These are phyloP conservation scores for Hydraecia micacea DNA, from an alignment of 2,888 invertebrate species.

Conservation along the genomic window DNA sequence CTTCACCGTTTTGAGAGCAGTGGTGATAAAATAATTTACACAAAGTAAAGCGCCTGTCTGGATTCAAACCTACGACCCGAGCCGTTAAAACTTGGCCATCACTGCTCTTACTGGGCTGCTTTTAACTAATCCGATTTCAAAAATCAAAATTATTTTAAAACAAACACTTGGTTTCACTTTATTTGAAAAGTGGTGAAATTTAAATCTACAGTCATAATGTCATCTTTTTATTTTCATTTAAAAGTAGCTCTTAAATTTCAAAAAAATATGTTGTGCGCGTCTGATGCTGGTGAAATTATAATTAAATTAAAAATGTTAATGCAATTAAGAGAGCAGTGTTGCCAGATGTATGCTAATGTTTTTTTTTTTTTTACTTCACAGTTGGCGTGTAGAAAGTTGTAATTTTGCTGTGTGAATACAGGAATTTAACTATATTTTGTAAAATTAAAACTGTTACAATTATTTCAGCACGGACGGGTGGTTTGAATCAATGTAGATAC, in stretches of 20 bases:
- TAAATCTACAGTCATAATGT: constrained; percentile 1
- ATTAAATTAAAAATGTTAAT: constrained; percentile 69
- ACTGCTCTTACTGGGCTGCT: too few species aligned
- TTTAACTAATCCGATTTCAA: too few species aligned
- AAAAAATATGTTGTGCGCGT: constrained; percentile 28
- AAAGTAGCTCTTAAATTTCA: constrained; percentile 36
- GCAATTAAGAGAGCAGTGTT: constrained; percentile 63
- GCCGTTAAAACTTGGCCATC: too few species aligned
- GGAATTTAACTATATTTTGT: constrained; percentile 6
- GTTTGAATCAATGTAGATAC: neutral
- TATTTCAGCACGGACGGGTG: neutral
- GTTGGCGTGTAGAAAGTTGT: constrained; percentile 4
- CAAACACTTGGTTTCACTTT: constrained; percentile 6
- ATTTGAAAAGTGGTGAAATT: constrained; percentile 22
- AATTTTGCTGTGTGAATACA: constrained; percentile 15
- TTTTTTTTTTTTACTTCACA: constrained; percentile 29
- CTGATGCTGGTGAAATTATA: constrained; percentile 47
- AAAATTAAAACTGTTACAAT: neutral
- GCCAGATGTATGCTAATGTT: constrained; percentile 41
- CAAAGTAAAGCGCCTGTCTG: too few species aligned
- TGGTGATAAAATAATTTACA: too few species aligned
- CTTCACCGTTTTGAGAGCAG: too few species aligned
- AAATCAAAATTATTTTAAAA: neutral
- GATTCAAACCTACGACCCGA: too few species aligned
- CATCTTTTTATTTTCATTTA: constrained; percentile 25